Conservation (phyloP, 2,797 vertebrate genomes). For the Danionella dracula region DNA sequence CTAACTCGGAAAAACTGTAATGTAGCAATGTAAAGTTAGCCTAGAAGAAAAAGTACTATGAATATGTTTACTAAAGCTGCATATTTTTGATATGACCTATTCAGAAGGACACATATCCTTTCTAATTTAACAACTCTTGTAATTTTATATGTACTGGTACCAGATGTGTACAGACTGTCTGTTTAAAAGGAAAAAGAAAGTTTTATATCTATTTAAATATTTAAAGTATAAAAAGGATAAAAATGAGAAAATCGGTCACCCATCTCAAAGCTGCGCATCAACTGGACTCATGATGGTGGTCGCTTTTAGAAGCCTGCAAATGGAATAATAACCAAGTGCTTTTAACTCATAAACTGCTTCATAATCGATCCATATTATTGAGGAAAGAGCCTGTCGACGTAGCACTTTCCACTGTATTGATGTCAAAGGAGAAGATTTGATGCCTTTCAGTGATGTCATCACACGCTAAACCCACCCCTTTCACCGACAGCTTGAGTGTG, state of each 20-base stretch:
- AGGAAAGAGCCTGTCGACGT: slow-evolving; percentile 32
- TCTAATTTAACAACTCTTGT: slow-evolving; percentile 81
- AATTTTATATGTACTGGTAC: slow-evolving; percentile 77
- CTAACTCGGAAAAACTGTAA: slow-evolving; percentile 64
- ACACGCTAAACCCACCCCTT: not conserved
- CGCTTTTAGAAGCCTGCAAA: slow-evolving; percentile 45
- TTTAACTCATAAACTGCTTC: slow-evolving; percentile 40
- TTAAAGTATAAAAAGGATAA: slow-evolving; percentile 65
- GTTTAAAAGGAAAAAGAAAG: slow-evolving; percentile 56
- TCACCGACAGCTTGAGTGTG: not conserved
- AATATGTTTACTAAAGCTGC: slow-evolving; percentile 82
- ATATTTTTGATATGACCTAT: slow-evolving; percentile 88
- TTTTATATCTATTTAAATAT: slow-evolving; percentile 79
- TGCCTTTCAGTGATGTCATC: not conserved
- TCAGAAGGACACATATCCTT: slow-evolving; percentile 72
- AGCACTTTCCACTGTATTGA: slow-evolving; percentile 44
- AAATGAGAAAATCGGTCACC: slow-evolving; percentile 57
- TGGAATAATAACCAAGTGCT: slow-evolving; percentile 49
- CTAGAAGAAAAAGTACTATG: slow-evolving; percentile 70
- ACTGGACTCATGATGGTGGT: slow-evolving; percentile 43
- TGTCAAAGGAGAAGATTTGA: slow-evolving; percentile 23
- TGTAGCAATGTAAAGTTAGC: slow-evolving; percentile 82
- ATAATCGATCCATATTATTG: slow-evolving; percentile 35
- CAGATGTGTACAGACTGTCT: slow-evolving; percentile 76
- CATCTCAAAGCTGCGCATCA: slow-evolving; percentile 46